Conservation (phyloP, 2,888 invertebrate genomes). For the Halocaridina rubra region DNA sequence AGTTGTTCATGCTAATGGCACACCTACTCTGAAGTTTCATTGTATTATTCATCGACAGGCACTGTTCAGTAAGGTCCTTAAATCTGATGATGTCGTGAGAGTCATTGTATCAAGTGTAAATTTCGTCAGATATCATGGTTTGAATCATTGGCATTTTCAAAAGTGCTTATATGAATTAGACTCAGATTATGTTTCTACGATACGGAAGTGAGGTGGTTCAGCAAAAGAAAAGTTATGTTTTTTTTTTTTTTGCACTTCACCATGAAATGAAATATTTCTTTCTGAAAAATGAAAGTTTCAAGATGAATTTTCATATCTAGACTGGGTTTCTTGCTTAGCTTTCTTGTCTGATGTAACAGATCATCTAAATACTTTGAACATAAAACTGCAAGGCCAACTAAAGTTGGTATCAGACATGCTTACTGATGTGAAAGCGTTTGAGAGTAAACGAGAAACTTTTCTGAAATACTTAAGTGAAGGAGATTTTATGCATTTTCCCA, state of each 20-base stretch:
- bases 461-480: too few species aligned
- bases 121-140: too few species aligned
- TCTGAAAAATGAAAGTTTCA: not conserved
- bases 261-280: not conserved
- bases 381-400: not conserved
- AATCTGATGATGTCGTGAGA: not conserved
- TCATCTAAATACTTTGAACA: too few species aligned
- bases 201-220: not conserved
- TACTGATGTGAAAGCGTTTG: not conserved
- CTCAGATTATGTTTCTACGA: not conserved
- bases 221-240: not conserved
- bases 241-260: not conserved
- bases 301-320: not conserved
- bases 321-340: not conserved
- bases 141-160: not conserved
- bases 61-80: not conserved
- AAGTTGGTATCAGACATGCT: not conserved
- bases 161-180: not conserved
- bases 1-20: not conserved
- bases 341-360: too few species aligned
- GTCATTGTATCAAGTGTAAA: not conserved
- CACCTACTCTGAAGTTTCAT: not conserved
- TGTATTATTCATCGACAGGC: not conserved
- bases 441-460: too few species aligned
- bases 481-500: not conserved